Evolutionary conservation across 2,888 invertebrate genomes (phyloP).

Genomic region (Hypsopygia costalis): DNA sequence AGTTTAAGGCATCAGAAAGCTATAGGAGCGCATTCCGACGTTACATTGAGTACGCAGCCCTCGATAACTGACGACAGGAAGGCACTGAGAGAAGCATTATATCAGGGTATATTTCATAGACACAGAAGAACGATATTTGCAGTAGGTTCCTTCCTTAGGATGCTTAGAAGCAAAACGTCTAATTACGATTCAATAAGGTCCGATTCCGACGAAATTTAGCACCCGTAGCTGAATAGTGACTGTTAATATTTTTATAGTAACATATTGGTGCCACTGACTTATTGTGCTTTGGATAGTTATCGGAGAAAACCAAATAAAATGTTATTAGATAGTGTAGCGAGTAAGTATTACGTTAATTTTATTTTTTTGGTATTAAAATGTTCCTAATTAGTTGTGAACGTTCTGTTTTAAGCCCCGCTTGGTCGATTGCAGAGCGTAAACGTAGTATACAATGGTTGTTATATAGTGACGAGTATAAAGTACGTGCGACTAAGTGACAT

Average conservation of each 20-base stretch:
- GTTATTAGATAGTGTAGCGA: constrained; percentile 47
- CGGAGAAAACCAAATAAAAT: constrained; percentile 31
- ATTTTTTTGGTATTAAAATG: constrained; percentile 68
- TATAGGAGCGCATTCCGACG: constrained; percentile 81
- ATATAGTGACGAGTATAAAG: constrained; percentile 13
- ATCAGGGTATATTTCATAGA: constrained; percentile 89
- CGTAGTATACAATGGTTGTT: constrained; percentile 34
- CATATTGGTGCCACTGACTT: constrained; percentile 66
- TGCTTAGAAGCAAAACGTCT: constrained; percentile 87
- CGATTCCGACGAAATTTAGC: constrained; percentile 78
- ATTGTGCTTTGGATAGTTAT: constrained; percentile 61
- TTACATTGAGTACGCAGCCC: constrained; percentile 71
- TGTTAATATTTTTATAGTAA: constrained; percentile 46
- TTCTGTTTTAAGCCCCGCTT: constrained; percentile 47
- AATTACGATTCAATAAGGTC: constrained; percentile 88
- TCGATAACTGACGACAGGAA: constrained; percentile 82
- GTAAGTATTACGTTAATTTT: constrained; percentile 40
- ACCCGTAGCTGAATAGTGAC: constrained; percentile 35
- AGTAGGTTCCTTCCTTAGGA: constrained; percentile 86
- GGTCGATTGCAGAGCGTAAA: constrained; percentile 20
- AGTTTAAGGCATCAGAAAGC: constrained; percentile 82
- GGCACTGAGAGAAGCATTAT: constrained; percentile 85
- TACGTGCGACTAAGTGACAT: constrained; percentile 1
- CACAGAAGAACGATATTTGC: constrained; percentile 88
- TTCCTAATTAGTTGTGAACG: constrained; percentile 66